Base-by-base conservation (phyloP, 2,888 invertebrate genomes). In the Sialis lutaria region DNA sequence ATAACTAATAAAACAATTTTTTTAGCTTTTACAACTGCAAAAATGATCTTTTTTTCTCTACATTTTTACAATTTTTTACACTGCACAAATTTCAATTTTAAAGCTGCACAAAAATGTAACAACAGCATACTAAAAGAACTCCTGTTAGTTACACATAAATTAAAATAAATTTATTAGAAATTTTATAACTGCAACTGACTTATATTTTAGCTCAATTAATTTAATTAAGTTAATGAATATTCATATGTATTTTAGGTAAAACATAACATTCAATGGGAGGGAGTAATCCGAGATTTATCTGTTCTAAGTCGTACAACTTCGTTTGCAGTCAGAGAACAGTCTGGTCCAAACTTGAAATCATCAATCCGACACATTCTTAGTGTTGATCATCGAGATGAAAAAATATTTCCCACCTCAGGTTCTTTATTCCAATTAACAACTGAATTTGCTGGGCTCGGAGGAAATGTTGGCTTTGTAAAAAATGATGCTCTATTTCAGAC, bases 241-340 rank as follows among this genome's bases (percentile, higher is more conserved):
- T 5, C 2, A 37, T 8, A 37, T 37, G 37, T 37, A 37, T 37
- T 7, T 35, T 62, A 79, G 81, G 70, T 88, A 2, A 80, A 76
- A 50, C 93, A 96, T 64, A 84, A 79, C 56, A 58, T 96, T 46
- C 86, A 89, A 58, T 93, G 89, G 77, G 92, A 93, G 65, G 87
- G 82, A 0, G 69, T 81, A 4, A 83, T 90, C 61, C 74, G 95
- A 52, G 84, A 93, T 54, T 69, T 90, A 5, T 72, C 78, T 6
- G 73, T 85, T 8, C 65, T 87, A 8, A 79, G 76, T 53, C 80
- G 83, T 54, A 73, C 74, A 41, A 76, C 82, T 5, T 76, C 89
- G 39, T 93, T 97, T 67, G 74, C 76, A 46, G 83, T 97, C 13
- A 70, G 95, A 6, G 90, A 96, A 66, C 84, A 88, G 59, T 76